Evolutionary conservation across 2,888 invertebrate species (phyloP), one percentile per base, ranked within the genome.

Genomic region (Heliconius ismenius): DNA sequence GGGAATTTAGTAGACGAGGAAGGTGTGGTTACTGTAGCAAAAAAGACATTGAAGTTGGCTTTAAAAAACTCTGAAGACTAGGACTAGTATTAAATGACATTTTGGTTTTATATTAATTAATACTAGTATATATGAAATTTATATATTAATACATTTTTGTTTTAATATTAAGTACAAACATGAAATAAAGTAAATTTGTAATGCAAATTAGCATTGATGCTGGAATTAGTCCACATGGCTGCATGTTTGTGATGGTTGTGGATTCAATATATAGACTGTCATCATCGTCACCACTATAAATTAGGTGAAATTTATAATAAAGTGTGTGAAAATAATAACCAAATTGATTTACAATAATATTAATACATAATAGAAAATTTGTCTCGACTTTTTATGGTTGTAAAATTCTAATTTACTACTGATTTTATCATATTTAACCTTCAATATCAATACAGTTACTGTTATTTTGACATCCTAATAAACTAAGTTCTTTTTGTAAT

Each of bases 1-100:
- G 83, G 82, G 63, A 82, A 79, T 0, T 88, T 86, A 85, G 84
- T 85, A 4, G 87, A 88, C 36, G 88, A 89, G 36, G 88, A 87
- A 80, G 85, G 83, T 6, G 81, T 85, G 0, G 83, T 83, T 0
- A 78, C 83, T 3, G 80, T 69, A 73, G 74, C 82, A 10, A 83
- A 81, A 11, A 76, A 64, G 15, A 24, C 69, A 11, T 63, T 74
- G 28, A 76, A 77, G 63, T 54, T 69, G 54, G 28, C 32, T 18
- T 6, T 32, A 13, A 24, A 60, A 18, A 58, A 26, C 21, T 32
- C 39, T 26, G 64, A 67, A 13, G 36, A 58, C 7, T 32, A 26
- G 9, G 43, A 18, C 4, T 64, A 18, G 9, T 6, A 36, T 32
- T 43, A 39, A 21, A 62, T 26, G 3, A 26, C 26, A 62, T 28